A percentile compares a stretch with the other conserved stretches of the same genome.
These are phyloP conservation scores for Ovis canadensis DNA, from an alignment of 2,113 vertebrate species.

Conservation along the genomic window DNA sequence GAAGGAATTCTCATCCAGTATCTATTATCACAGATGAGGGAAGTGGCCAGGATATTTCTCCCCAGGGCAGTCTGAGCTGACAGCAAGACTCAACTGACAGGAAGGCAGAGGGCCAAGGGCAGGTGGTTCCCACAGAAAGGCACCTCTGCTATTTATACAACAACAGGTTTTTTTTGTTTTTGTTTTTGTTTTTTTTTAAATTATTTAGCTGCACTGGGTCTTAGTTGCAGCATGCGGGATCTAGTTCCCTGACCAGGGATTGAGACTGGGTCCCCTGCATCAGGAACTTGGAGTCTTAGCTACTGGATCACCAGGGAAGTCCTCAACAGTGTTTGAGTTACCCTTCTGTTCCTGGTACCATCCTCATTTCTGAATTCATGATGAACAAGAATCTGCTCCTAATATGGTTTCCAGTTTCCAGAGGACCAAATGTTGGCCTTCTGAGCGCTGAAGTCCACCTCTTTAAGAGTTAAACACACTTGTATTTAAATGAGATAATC, in stretches of 20 bases:
- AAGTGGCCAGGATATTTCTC: neutral
- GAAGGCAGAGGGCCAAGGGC: neutral
- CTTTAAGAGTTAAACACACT: neutral
- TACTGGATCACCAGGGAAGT: neutral
- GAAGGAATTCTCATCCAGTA: neutral
- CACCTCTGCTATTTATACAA: neutral
- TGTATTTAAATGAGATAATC: neutral
- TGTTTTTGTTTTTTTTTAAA: neutral
- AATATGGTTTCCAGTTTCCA: neutral
- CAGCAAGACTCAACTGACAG: neutral
- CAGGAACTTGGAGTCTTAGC: neutral
- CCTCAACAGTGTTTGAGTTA: neutral
- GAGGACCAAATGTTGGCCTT: neutral
- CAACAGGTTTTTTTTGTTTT: fast-evolving
- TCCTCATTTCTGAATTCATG: neutral
- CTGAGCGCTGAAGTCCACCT: neutral
- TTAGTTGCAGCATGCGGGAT: neutral
- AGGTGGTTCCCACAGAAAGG: neutral
- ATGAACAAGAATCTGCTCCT: neutral
- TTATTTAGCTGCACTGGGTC: neutral
- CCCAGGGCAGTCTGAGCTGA: neutral
- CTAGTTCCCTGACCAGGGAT: neutral
- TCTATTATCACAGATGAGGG: neutral
- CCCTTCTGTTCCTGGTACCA: neutral
- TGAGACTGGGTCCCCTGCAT: neutral